Evolutionary conservation across 2,113 vertebrate genomes (phyloP), one percentile per base, ranked within the genome.

Genomic region (Fregata magnificens): DNA sequence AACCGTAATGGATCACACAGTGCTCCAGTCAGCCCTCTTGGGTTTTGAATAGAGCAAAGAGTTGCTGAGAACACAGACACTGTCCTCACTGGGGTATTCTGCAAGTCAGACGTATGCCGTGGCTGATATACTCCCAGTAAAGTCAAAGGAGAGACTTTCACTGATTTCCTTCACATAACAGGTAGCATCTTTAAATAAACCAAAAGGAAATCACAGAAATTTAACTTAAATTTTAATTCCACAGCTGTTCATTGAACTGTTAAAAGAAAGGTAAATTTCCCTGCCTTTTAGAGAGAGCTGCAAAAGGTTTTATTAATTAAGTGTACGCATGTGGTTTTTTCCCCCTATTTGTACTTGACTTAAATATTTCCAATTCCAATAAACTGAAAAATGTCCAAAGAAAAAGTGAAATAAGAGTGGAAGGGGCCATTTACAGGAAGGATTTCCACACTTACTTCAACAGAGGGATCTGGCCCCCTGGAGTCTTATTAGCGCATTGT

Each of bases 91-190:
- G 17, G 28, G 18, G 5, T 50, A 13, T 80, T 72, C 61, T 88
- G 44, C 29, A 79, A 82, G 3, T 22, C n/a, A 59, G 24, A 31
- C 0, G 0, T 24, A 6, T 11, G 6, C 7, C 14, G 16, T 22
- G 4, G 4, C 13, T 78, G 40, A 47, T 76, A 87, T 62, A 79
- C 32, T 47, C 12, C 17, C 4, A 21, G 9, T 32, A 58, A 52
- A 67, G 7, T 22, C 31, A 44, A 52, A 29, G 44, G 32, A 82
- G 13, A 82, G 10, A 53, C 9, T 20, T 50, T 38, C 38, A 44
- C 8, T 61, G 25, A 50, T 72, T 62, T 52, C 8, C 28, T 7
- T 85, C 44, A 72, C 5, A 3, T 16, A 88, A 69, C 31, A 80
- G 19, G 50, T 9, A 71, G 2, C 8, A 63, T 8, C 5, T 93